Conservation (phyloP, 1,140 invertebrate species). For the Asobara japonica region DNA sequence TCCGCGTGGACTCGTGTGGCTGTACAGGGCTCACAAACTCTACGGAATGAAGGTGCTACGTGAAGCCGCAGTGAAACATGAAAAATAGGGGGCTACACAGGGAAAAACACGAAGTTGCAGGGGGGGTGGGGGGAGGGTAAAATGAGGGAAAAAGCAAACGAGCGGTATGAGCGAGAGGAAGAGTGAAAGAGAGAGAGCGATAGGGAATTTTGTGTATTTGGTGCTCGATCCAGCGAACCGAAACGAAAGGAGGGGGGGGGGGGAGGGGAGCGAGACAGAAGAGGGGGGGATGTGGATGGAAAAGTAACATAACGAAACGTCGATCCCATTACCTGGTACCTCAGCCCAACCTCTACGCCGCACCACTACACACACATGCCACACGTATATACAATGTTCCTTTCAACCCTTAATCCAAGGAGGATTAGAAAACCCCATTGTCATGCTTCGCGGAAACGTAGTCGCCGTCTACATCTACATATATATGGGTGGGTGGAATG, state of each 20-base stretch:
- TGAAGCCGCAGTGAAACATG: slow-evolving; percentile 68
- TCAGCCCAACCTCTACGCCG: slow-evolving; percentile 27
- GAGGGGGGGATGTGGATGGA: slow-evolving; percentile 62
- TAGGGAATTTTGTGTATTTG: slow-evolving; percentile 1
- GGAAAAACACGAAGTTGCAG: slow-evolving; percentile 64
- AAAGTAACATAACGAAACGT: slow-evolving; percentile 68
- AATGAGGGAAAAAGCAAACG: slow-evolving; percentile 33
- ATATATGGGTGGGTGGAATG: slow-evolving; percentile 36
- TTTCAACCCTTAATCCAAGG: slow-evolving; percentile 60
- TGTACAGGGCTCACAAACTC: slow-evolving; percentile 39
- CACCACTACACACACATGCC: neutral
- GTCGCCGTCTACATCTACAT: slow-evolving; percentile 8
- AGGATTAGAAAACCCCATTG: slow-evolving; percentile 63
- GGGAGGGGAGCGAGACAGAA: slow-evolving; percentile 18
- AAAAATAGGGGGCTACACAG: slow-evolving; percentile 67
- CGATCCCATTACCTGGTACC: slow-evolving; percentile 63
- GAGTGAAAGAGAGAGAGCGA: slow-evolving; percentile 28
- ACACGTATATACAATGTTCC: slow-evolving; percentile 29
- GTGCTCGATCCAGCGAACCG: slow-evolving; percentile 54
- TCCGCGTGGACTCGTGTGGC: slow-evolving; percentile 57
- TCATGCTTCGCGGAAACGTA: slow-evolving; percentile 55
- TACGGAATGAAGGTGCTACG: slow-evolving; percentile 66
- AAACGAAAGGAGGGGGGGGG: slow-evolving; percentile 43
- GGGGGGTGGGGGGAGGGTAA: slow-evolving; percentile 31
- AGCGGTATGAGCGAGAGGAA: slow-evolving; percentile 24